Evolutionary conservation across 2,888 invertebrate genomes (phyloP), one percentile per base, ranked within the genome.

Genomic region (Tenthredo mesomela): DNA sequence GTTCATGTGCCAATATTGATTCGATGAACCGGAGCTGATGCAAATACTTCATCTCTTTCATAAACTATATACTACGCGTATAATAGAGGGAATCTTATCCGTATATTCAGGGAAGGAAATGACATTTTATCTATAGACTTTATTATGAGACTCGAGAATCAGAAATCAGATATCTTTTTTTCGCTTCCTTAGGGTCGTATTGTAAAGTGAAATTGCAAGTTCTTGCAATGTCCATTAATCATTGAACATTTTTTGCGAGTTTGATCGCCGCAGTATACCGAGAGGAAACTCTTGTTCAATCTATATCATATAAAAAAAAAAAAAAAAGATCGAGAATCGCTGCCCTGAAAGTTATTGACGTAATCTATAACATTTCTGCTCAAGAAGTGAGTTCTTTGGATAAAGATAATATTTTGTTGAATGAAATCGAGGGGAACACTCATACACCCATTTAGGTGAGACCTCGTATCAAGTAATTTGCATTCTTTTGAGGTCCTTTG

Each of bases 1-100:
- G 43, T 73, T 73, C 21, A 73, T 40, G 9, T n/a, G 71, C 43
- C n/a, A 73, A 73, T 73, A 73, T 73, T 43, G 21, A 43, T 43
- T 70, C 70, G n/a, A 70, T 37, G n/a, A 70, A 40, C 37, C 70
- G 15, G 70, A 70, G 70, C 37, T 37, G 5, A 37, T 70, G 37
- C 70, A 70, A 70, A 70, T 70, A 70, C 18, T 37, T 70, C 7
- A 1, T 33, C 33, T 70, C n/a, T 70, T 18, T 33, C n/a, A 37
- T 70, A 37, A 37, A 70, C 70, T 70, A 47, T 47, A 15, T 15
- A 70, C 70, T 15, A 70, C 70, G 70, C n/a, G n/a, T 54, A 54
- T 18, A 70, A 29, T 37, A 37, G n/a, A 37, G 70, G n/a, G 33
- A 70, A 70, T n/a, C 37, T 37, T 37, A 70, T 70, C 18, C 70